Percentiles rank a stretch among this genome's conserved stretches.
phyloP scores from a whole-genome alignment of 2,888 invertebrate species.

The Spisula solida region DNA sequence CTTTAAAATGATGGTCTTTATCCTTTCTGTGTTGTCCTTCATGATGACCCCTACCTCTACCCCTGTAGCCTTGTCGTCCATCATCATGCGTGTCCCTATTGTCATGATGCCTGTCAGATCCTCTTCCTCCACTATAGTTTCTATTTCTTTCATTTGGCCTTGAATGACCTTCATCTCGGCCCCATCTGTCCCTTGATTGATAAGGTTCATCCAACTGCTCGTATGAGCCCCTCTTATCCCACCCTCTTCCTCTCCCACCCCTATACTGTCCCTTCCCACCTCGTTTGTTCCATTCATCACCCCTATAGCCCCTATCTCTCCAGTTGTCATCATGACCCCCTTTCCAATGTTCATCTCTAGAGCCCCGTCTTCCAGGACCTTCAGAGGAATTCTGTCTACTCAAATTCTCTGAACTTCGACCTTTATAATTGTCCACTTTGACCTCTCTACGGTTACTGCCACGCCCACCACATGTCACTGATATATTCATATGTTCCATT shows the following conservation, averaged over 20 bases:
- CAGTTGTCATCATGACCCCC: constrained; percentile 59
- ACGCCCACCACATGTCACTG: constrained; percentile 63
- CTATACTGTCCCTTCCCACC: constrained; percentile 52
- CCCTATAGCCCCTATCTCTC: constrained; percentile 58
- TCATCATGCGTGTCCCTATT: constrained; percentile 36
- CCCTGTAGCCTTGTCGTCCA: constrained; percentile 32
- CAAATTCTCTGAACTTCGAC: constrained; percentile 40
- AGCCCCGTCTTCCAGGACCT: constrained; percentile 54
- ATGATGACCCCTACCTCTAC: constrained; percentile 37
- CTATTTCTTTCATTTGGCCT: constrained; percentile 27
- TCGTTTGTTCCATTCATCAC: constrained; percentile 46
- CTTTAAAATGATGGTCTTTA: constrained; percentile 52
- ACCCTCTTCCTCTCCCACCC: constrained; percentile 54
- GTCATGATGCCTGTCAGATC: constrained; percentile 42
- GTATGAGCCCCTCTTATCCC: constrained; percentile 48
- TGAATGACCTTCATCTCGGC: constrained; percentile 40
- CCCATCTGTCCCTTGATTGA: constrained; percentile 45
- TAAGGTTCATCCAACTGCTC: constrained; percentile 41
- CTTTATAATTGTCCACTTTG: constrained; percentile 56
- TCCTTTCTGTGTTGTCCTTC: constrained; percentile 36
- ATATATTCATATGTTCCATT: constrained; percentile 66
- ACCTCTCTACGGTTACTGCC: constrained; percentile 62
- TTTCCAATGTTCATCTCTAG: constrained; percentile 59
- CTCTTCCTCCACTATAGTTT: constrained; percentile 39
- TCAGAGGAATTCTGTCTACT: constrained; percentile 56